phyloP scores from a whole-genome alignment of 23 tunicate genomes.

The Clavelina lepadiformis region DNA sequence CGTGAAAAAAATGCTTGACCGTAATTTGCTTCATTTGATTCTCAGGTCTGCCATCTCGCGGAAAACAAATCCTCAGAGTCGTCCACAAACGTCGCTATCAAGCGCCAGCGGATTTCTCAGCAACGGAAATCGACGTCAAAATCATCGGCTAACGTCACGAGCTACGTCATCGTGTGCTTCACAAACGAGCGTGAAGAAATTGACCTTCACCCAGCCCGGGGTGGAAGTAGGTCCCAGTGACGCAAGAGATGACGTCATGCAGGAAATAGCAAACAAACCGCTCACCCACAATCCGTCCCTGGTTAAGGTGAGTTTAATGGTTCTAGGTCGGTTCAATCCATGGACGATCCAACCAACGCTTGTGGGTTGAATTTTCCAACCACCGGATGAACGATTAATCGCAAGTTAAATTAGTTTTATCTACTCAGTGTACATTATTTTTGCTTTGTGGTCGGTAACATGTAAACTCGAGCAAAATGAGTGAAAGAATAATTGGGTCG shows the following conservation, averaged over 20 bases:
- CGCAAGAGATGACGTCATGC: constrained; percentile 80
- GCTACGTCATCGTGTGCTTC: constrained; percentile 14
- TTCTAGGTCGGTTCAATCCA: too few species aligned
- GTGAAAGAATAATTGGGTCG: too few species aligned
- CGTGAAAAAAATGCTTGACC: neutral
- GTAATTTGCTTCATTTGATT: constrained; percentile 1
- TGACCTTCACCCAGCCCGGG: constrained; percentile 77
- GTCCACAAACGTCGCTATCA: constrained; percentile 59
- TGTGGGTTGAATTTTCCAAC: too few species aligned
- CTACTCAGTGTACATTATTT: too few species aligned
- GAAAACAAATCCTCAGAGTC: constrained; percentile 2
- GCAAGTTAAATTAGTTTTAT: too few species aligned
- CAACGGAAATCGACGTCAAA: constrained; percentile 3
- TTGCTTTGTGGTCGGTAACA: too few species aligned
- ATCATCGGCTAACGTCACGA: constrained; percentile 11
- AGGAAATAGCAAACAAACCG: constrained; percentile 75
- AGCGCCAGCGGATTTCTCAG: constrained; percentile 10
- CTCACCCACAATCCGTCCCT: constrained; percentile 37
- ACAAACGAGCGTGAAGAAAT: constrained; percentile 45
- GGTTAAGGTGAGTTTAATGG: too few species aligned
- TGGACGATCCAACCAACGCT: too few species aligned
- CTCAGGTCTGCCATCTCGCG: constrained; percentile 14
- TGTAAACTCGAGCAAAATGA: too few species aligned
- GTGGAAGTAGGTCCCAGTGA: constrained; percentile 54
- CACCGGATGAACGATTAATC: too few species aligned